Evolutionary conservation across 2,888 invertebrate genomes (phyloP).

Genomic region (Andrena flavipes): DNA sequence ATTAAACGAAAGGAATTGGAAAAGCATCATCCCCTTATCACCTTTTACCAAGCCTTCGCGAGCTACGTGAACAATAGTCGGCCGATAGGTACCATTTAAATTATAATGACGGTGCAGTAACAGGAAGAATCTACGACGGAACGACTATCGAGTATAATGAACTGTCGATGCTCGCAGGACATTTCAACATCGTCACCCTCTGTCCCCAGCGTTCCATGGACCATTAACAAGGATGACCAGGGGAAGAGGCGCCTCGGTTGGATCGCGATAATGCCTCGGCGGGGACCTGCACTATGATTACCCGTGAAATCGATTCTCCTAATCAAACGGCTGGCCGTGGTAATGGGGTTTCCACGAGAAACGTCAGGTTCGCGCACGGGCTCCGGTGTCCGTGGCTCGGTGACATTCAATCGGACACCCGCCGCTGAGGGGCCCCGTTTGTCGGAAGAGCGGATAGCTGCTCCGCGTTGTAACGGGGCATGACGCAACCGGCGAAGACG

Average conservation of each 20-base stretch:
- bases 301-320: constrained; percentile 53
- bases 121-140: no score
- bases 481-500: constrained; percentile 55
- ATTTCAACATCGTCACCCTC: background rate
- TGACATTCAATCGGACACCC: constrained; percentile 54
- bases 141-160: background rate
- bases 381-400: constrained; percentile 37
- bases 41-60: no score
- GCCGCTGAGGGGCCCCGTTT: constrained; percentile 22
- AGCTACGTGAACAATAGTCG: no score
- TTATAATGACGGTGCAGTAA: background rate
- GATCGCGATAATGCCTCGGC: constrained; percentile 33
- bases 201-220: constrained; percentile 1
- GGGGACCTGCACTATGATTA: constrained; percentile 21
- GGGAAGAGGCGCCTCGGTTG: background rate
- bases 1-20: no score
- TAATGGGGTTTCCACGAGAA: constrained; percentile 35
- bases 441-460: constrained; percentile 52
- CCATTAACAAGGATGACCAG: background rate
- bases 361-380: constrained; percentile 13
- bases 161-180: background rate
- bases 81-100: background rate
- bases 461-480: constrained; percentile 8
- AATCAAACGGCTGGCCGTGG: constrained; percentile 53
- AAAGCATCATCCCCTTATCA: no score